phyloP scores from a whole-genome alignment of 2,113 vertebrate species.

The Athene cunicularia region DNA sequence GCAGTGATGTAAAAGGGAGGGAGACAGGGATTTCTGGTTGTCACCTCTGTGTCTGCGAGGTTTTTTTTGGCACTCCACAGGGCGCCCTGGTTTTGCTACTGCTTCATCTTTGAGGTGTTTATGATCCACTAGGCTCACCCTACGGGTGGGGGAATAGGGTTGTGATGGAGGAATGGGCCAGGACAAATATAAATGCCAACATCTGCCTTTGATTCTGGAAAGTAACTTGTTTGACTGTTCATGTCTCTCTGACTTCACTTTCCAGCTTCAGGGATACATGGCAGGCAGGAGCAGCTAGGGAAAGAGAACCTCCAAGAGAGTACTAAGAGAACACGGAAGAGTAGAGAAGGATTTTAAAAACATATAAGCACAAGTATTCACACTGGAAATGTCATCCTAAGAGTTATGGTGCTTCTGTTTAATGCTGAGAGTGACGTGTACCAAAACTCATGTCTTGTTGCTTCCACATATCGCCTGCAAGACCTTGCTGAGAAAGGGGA shows the following conservation, averaged over 20 bases:
- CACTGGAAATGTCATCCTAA: not conserved
- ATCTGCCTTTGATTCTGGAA: not conserved
- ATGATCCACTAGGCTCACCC: not conserved
- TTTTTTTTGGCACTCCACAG: not conserved
- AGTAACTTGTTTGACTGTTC: not conserved
- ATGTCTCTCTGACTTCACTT: not conserved
- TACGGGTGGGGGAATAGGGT: not conserved
- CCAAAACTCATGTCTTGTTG: accelerated
- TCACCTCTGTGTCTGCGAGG: not conserved
- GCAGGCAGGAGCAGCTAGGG: not conserved
- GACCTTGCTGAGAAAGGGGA: not conserved
- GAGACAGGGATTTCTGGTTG: not conserved
- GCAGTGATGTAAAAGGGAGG: slow-evolving; percentile 4
- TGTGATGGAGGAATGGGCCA: not conserved
- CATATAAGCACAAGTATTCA: not conserved
- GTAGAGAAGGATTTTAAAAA: not conserved
- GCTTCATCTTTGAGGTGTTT: not conserved
- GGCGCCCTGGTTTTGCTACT: not conserved
- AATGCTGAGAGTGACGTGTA: accelerated
- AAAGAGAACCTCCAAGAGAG: not conserved
- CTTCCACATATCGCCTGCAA: accelerated
- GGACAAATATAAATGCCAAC: not conserved
- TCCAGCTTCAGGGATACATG: not conserved
- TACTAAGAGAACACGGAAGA: not conserved
- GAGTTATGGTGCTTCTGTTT: not conserved